Evolutionary conservation across 2,888 invertebrate species (phyloP), one percentile per base, ranked within the genome.

Genomic region (Deilephila elpenor): DNA sequence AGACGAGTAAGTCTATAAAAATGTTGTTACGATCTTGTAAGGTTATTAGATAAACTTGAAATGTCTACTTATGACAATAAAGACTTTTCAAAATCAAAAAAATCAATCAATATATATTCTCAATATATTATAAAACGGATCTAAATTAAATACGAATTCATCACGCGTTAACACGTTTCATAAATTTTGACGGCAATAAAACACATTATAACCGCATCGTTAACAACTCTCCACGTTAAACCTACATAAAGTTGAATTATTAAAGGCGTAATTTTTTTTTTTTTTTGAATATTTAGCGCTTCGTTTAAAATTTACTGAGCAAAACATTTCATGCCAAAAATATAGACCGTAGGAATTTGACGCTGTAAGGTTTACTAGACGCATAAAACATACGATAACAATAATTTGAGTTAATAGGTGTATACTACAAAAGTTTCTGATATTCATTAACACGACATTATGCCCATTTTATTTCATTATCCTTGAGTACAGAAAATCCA

Each of bases 191-290:
- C 62, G 25, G 72, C 74, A 25, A 82, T 78, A 78, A 82, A 79
- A 75, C 76, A 72, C 70, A 20, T 32, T 25, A 67, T 44, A 67
- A 67, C 14, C 44, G 5, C 44, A 67, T 77, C 74, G 70, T 78
- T 74, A 80, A 59, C 76, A 75, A 77, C 64, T 80, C 64, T 80
- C 79, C 78, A 78, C 78, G 61, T 74, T 73, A 75, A 78, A 76
- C 75, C 72, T 77, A 77, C 79, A 79, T 82, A 77, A 76, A 76
- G 74, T 79, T 72, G 73, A 56, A 59, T 44, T 78, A 79, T 74
- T 74, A 70, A 56, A 29, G 20, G 19, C 34, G 25, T 74, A 53
- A 25, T 75, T 67, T 34, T 56, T 74, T 67, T 67, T 64, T 64
- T 44, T 5, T 67, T 67, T 20, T 67, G 44, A n/a, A 20, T 67